Base-by-base conservation (phyloP, 1,140 invertebrate species). In the Phymorhynchus buccinoides region DNA sequence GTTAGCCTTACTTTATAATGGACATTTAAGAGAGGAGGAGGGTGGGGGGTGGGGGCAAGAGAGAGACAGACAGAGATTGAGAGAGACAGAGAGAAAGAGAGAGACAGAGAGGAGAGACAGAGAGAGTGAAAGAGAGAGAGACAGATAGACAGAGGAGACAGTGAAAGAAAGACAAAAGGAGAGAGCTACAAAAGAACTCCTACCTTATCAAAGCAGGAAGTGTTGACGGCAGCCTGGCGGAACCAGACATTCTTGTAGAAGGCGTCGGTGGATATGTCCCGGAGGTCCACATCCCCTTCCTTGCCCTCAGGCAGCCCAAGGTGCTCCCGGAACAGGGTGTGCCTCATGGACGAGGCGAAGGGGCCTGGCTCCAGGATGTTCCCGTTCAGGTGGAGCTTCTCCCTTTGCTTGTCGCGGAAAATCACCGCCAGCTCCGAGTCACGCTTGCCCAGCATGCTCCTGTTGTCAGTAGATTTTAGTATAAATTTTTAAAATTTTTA, bases 391-490 rank as follows among this genome's bases (percentile, higher is more conserved):
- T 83, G 88, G n/a, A 90, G 92, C 42, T 87, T 89, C 41, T 90
- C 91, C 88, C 89, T 91, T 16, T 90, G 78, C 35, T 85, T 89
- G 81, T 92, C 93, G 83, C 92, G 87, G n/a, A 90, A 73, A 96
- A 93, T 88, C 3, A 93, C 95, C 37, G 97, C 97, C n/a, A 99
- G 96, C 94, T 99, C 98, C 14, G 97, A 99, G 91, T 99, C 98
- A 86, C 98, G 94, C 86, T 96, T 96, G 30, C 92, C 92, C 30
- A 91, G 94, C 95, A 99, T 95, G 85, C 97, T 98, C 42, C 77
- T 39, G n/a, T n/a, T n/a, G n/a, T n/a, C n/a, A n/a, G n/a, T n/a
- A n/a, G n/a, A n/a, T n/a, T n/a, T n/a, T n/a, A n/a, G n/a, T n/a
- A n/a, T n/a, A n/a, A n/a, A n/a, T n/a, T n/a, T n/a, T n/a, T n/a